Evolutionary conservation across 2,113 vertebrate genomes (phyloP).

Genomic region (Neotoma lepida): DNA sequence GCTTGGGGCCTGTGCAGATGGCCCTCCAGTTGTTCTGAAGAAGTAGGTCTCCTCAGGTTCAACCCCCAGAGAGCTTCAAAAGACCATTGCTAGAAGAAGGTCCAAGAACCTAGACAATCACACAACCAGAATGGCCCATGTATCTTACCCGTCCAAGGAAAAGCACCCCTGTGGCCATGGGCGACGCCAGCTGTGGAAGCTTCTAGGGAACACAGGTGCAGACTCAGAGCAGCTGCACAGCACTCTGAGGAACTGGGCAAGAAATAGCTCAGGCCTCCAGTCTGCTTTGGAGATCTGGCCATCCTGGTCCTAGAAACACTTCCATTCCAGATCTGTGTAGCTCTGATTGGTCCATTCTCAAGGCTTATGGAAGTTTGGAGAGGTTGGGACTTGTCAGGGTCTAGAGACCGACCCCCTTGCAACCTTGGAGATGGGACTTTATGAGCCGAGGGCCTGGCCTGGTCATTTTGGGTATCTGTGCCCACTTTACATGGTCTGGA

Average conservation of each 20-base stretch:
- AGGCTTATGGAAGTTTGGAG: neutral
- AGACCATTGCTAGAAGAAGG: neutral
- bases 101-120: neutral
- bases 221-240: neutral
- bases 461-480: neutral
- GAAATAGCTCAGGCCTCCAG: accelerated
- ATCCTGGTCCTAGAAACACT: neutral
- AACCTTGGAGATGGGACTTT: neutral
- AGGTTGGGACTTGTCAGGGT: neutral
- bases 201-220: neutral
- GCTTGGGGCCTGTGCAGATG: too few relatives aligned
- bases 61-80: neutral
- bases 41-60: neutral
- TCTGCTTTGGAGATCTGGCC: neutral
- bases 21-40: neutral
- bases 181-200: accelerated
- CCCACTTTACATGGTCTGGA: neutral
- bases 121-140: neutral
- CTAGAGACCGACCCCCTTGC: neutral
- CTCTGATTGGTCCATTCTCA: neutral
- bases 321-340: neutral
- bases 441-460: neutral
- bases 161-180: neutral
- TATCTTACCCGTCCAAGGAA: neutral
- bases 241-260: too few relatives aligned